phyloP scores from a whole-genome alignment of 2,888 invertebrate genomes.

The Drosophila colorata region DNA sequence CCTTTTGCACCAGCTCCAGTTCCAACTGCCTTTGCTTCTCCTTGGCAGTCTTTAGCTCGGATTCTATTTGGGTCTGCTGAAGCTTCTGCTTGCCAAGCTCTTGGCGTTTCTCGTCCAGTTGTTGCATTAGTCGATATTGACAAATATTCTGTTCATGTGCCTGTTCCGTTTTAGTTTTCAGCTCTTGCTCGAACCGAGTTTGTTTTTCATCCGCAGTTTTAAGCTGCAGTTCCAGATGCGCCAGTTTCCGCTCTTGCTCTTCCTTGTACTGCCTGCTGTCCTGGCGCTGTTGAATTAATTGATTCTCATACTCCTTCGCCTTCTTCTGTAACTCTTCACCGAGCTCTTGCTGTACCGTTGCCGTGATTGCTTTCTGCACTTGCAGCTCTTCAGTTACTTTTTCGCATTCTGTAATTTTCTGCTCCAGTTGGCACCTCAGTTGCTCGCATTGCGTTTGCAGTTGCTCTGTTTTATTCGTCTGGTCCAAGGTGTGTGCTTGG shows the following conservation, averaged over 20 bases:
- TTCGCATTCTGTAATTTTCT: slow-evolving; percentile 1
- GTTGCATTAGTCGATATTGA: background rate
- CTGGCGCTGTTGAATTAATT: too few relatives aligned
- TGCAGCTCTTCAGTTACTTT: background rate
- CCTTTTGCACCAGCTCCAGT: background rate
- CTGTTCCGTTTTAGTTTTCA: background rate
- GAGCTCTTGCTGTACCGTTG: background rate
- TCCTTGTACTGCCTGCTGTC: background rate
- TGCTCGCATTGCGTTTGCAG: background rate
- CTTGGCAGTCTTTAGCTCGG: background rate
- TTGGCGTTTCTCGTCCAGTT: background rate
- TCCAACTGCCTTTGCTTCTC: background rate
- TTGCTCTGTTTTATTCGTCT: background rate
- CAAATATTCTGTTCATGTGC: background rate
- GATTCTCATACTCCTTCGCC: background rate
- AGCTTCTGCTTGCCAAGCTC: background rate
- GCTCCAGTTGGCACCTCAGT: background rate
- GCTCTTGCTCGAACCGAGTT: background rate
- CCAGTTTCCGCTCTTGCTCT: background rate
- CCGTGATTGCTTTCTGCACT: too few relatives aligned
- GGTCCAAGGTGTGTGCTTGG: background rate
- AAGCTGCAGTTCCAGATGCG: background rate
- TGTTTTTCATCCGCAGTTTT: too few relatives aligned
- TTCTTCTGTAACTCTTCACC: background rate
- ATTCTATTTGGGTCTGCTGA: background rate